Conservation (phyloP, 2,797 vertebrate species). For the Myiotriccus ornatus region DNA sequence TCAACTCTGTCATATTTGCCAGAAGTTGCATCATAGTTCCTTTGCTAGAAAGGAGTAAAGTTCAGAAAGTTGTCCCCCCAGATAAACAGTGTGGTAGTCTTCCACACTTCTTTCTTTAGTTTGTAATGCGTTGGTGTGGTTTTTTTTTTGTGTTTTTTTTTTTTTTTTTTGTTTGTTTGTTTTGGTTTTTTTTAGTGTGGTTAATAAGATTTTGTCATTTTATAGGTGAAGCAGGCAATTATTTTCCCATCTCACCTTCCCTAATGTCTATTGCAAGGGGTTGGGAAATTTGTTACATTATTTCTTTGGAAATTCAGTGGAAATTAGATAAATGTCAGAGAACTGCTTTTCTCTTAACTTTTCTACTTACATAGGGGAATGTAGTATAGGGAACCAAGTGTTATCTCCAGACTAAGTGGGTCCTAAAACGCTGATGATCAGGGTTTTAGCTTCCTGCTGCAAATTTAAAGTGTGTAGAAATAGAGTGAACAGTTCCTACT, state of each 20-base stretch:
- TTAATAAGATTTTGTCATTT: background rate
- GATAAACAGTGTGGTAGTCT: background rate
- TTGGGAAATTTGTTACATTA: background rate
- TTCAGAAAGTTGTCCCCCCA: background rate
- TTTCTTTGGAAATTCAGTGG: background rate
- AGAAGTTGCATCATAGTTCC: background rate
- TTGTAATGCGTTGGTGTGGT: no score
- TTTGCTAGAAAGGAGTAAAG: background rate
- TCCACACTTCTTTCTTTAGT: background rate
- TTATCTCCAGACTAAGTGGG: background rate
- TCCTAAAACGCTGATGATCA: background rate
- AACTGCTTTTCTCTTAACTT: background rate
- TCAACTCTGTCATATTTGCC: background rate
- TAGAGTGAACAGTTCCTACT: background rate
- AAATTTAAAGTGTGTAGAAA: background rate
- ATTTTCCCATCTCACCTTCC: background rate
- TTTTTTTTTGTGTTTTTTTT: no score
- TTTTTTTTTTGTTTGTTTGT: no score
- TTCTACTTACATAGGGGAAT: background rate
- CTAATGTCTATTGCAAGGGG: background rate
- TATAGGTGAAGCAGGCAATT: background rate
- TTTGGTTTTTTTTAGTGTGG: background rate
- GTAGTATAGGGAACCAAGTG: background rate
- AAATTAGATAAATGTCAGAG: background rate
- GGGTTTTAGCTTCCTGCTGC: background rate